phyloP scores from a whole-genome alignment of 2,797 vertebrate genomes.

The Zalophus californianus region DNA sequence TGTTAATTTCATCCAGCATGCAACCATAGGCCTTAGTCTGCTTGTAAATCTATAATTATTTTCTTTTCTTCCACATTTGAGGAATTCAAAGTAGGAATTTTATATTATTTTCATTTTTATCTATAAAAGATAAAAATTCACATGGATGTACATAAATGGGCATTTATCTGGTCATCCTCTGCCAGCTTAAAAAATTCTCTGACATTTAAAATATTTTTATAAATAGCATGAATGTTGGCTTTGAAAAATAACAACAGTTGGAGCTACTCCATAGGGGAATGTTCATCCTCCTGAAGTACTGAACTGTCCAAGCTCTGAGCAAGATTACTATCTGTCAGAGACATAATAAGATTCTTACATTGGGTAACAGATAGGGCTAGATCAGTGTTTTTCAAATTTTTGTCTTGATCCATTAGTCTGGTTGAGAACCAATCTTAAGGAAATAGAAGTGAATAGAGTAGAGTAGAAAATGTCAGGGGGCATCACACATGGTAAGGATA shows the following conservation, averaged over 20 bases:
- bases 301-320: not conserved
- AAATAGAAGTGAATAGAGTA: not conserved
- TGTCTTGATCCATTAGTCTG: not conserved
- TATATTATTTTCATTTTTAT: slow-evolving; percentile 37
- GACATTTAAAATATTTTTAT: slow-evolving; percentile 57
- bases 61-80: slow-evolving; percentile 38
- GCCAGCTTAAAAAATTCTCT: slow-evolving; percentile 32
- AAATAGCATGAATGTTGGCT: slow-evolving; percentile 24
- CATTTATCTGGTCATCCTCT: slow-evolving; percentile 13
- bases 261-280: slow-evolving; percentile 28
- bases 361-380: not conserved
- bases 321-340: slow-evolving; percentile 5
- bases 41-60: slow-evolving; percentile 42
- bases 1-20: slow-evolving; percentile 3
- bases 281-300: not conserved
- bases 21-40: not conserved
- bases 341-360: not conserved
- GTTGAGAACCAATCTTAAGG: not conserved
- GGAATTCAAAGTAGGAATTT: slow-evolving; percentile 46
- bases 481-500: slow-evolving; percentile 4
- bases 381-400: slow-evolving; percentile 31
- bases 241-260: slow-evolving; percentile 50
- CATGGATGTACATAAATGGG: not conserved
- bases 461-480: slow-evolving; percentile 30
- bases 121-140: slow-evolving; percentile 42